A percentile compares a stretch with the other conserved stretches of the same genome.
Evolutionary conservation across 2,113 vertebrate genomes (phyloP).

Genomic region (Ictidomys tridecemlineatus): DNA sequence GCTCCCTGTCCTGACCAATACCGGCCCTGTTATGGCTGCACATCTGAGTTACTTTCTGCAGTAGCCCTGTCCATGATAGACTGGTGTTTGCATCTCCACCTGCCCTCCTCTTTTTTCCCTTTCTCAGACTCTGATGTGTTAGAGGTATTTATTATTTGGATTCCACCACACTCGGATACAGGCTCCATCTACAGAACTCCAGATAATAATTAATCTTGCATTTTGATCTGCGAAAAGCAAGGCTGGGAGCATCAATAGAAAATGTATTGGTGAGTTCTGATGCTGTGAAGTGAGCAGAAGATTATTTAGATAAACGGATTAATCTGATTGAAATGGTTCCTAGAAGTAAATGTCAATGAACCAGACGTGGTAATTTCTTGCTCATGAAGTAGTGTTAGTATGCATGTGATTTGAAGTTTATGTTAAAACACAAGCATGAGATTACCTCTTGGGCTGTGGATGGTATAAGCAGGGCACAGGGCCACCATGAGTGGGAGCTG

Average conservation of each 20-base stretch:
- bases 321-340: slow-evolving; percentile 75
- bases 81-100: background rate
- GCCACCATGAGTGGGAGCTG: slow-evolving; percentile 77
- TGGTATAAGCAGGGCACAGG: slow-evolving; percentile 58
- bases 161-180: background rate
- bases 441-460: slow-evolving; percentile 79
- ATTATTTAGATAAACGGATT: slow-evolving; percentile 84
- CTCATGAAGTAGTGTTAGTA: slow-evolving; percentile 78
- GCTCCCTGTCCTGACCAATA: background rate
- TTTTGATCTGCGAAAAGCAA: background rate
- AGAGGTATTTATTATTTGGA: background rate
- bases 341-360: slow-evolving; percentile 85
- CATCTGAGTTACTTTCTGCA: background rate
- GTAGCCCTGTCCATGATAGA: background rate
- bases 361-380: slow-evolving; percentile 81
- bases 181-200: background rate
- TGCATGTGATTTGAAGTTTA: slow-evolving; percentile 74
- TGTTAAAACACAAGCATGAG: slow-evolving; percentile 78
- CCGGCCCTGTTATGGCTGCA: fast-evolving
- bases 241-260: slow-evolving; percentile 60
- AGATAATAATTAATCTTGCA: slow-evolving; percentile 12
- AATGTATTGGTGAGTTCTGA: slow-evolving; percentile 75
- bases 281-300: slow-evolving; percentile 77
- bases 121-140: background rate
- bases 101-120: background rate